Percentiles rank a stretch among this genome's conserved stretches.
Evolutionary conservation across 1,140 invertebrate species (phyloP).

Genomic region (Lutraria rhynchaena): DNA sequence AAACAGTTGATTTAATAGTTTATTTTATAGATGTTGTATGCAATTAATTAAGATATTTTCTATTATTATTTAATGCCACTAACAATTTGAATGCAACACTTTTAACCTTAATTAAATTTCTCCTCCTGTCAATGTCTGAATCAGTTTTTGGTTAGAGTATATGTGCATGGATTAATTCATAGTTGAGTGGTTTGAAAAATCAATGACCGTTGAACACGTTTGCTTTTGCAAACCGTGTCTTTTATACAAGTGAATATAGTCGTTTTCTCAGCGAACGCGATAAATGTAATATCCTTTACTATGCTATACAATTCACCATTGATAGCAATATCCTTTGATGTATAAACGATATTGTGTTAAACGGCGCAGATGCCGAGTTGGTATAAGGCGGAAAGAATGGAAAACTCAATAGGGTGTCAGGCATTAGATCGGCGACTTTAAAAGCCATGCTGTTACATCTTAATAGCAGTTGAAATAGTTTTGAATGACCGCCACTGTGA

Average conservation of each 20-base stretch:
- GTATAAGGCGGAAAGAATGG: constrained; percentile 50
- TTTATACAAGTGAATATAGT: constrained; percentile 49
- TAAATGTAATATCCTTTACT: constrained; percentile 70
- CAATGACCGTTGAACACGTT: constrained; percentile 16
- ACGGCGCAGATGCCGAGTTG: constrained; percentile 46
- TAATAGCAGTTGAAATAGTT: constrained; percentile 23
- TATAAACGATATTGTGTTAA: constrained; percentile 49
- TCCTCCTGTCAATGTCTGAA: too few species aligned
- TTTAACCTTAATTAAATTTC: too few species aligned
- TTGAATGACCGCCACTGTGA: constrained; percentile 35
- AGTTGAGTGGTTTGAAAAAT: constrained; percentile 4
- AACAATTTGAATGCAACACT: too few species aligned
- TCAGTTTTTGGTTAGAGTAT: too few species aligned
- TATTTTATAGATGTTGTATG: too few species aligned
- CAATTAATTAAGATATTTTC: too few species aligned
- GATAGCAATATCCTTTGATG: constrained; percentile 53
- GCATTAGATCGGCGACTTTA: constrained; percentile 15
- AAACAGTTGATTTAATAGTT: too few species aligned
- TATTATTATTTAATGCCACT: too few species aligned
- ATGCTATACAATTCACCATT: constrained; percentile 44
- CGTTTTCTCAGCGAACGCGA: constrained; percentile 60
- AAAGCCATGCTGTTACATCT: constrained; percentile 18
- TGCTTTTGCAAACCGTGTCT: constrained; percentile 17
- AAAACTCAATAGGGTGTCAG: constrained; percentile 18
- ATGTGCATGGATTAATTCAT: too few species aligned